Percentiles rank a stretch among this genome's conserved stretches.
Conservation (phyloP, 1,140 invertebrate species). For the Drosophila prosaltans region DNA sequence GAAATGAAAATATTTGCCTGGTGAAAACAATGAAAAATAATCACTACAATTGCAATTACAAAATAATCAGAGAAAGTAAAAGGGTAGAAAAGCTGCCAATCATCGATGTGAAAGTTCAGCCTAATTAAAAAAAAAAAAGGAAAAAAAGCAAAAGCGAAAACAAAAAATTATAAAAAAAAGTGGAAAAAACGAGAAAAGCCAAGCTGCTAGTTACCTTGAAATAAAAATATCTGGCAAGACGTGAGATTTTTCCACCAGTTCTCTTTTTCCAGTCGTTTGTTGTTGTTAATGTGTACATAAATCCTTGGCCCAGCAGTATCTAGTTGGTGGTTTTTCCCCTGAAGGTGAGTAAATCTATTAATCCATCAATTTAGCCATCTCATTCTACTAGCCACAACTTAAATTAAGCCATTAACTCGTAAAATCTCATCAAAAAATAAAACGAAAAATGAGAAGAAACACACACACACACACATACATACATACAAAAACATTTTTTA, state of each 20-base stretch:
- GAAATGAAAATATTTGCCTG: slow-evolving; percentile 53
- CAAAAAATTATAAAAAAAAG: not conserved
- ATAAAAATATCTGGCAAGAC: slow-evolving; percentile 11
- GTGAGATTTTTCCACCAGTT: slow-evolving; percentile 7
- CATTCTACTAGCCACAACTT: slow-evolving; percentile 32
- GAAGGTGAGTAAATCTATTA: slow-evolving; percentile 60
- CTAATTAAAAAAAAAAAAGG: slow-evolving; percentile 47
- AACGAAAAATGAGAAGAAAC: slow-evolving; percentile 1
- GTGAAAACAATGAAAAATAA: slow-evolving; percentile 63
- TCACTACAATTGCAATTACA: slow-evolving; percentile 35
- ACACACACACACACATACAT: not conserved
- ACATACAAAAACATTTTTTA: slow-evolving; percentile 14
- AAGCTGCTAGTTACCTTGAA: slow-evolving; percentile 11
- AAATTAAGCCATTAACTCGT: slow-evolving; percentile 35
- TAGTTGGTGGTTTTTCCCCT: slow-evolving; percentile 62
- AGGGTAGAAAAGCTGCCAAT: slow-evolving; percentile 27
- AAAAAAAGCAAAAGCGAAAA: not conserved
- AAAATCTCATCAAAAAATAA: slow-evolving; percentile 40
- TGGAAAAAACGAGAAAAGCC: slow-evolving; percentile 30
- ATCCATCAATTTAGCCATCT: slow-evolving; percentile 32
- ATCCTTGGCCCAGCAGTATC: slow-evolving; percentile 65
- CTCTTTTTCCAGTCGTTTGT: slow-evolving; percentile 19
- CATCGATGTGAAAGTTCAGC: slow-evolving; percentile 45
- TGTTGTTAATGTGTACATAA: slow-evolving; percentile 38
- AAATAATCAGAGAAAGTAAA: slow-evolving; percentile 36